Evolutionary conservation across 2,113 vertebrate genomes (phyloP), one percentile per base, ranked within the genome.

Genomic region (Odocoileus virginianus): DNA sequence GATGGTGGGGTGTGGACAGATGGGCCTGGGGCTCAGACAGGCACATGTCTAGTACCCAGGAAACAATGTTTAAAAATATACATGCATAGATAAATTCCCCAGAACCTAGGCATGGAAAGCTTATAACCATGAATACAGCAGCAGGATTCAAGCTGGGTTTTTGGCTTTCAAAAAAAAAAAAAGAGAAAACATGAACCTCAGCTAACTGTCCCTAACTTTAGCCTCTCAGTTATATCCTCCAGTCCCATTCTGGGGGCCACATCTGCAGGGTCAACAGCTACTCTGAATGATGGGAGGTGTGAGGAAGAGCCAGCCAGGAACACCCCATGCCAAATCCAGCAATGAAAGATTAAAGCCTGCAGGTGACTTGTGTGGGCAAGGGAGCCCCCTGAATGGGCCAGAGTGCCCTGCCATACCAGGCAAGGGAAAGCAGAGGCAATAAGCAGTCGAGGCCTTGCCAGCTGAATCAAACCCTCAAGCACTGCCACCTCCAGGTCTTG

Each of bases 1-100:
- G 95, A 91, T 2, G 6, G 71, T 30, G 82, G 91, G 81, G 11
- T 52, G 28, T 74, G 91, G 89, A 71, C 92, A 94, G 95, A 55
- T 47, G 76, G 94, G 89, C 93, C 97, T 95, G 96, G 97, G 98
- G 97, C 97, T 98, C 97, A 98, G 94, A 97, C 97, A 98, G 98
- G 91, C 96, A 57, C 64, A 71, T 55, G 91, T 61, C 96, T 60
- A 79, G 28, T 45, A 87, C 93, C 93, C 82, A 93, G 89, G 83
- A 93, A 94, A 96, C 76, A 88, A 71, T 81, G 67, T 64, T 95
- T 92, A 78, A 79, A 95, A 91, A 85, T 61, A 91, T 1, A 85
- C 85, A 90, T 7, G 15, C n/a, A 94, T 4, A 94, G 50, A 55
- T 36, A 74, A 89, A 90, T 47, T 64, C 67, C 60, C 81, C 50